Base-by-base conservation (phyloP, 2,113 vertebrate genomes). In the Poeciliopsis prolifica region DNA sequence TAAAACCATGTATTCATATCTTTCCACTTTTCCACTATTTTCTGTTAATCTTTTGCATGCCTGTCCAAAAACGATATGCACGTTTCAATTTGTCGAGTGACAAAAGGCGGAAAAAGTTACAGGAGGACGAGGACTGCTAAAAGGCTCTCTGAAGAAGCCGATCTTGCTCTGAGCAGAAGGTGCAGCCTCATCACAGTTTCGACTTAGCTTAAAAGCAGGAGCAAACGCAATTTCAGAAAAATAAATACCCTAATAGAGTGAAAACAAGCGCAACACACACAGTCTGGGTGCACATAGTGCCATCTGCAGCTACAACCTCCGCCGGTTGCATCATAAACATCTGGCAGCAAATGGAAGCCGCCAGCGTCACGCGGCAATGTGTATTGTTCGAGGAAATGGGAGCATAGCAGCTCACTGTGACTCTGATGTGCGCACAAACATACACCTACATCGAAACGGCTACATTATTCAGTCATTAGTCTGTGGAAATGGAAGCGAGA, bases 241-340 rank as follows among this genome's bases (percentile, higher is more conserved):
- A 66, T 65, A 72, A 61, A 28, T 65, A 33, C 26, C 24, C 5
- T 30, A 11, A 28, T 9, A 0, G 9, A 72, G 64, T 67, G 65
- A 9, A 63, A 51, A 72, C 54, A 66, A 24, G 68, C 9, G 9
- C 9, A 2, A 33, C 65, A 70, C 33, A 65, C 35, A 69, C 63
- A 63, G 69, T 70, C 48, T 80, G 67, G 42, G 63, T 76, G 29
- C 51, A 73, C 65, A 61, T 67, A 58, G 22, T 42, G 81, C 63
- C 72, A 73, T 79, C 87, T 82, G 77, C 80, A 87, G 30, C 58
- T 79, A 15, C 68, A 79, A 15, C 58, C 79, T 79, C n/a, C 4
- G 62, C 74, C 68, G 69, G 78, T 78, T 85, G 76, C 80, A 86
- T 69, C 80, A 74, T 62, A 79, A 85, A 86, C 78, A 86, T 77